Evolutionary conservation across 2,113 vertebrate genomes (phyloP).

Genomic region (Pitta sordida): DNA sequence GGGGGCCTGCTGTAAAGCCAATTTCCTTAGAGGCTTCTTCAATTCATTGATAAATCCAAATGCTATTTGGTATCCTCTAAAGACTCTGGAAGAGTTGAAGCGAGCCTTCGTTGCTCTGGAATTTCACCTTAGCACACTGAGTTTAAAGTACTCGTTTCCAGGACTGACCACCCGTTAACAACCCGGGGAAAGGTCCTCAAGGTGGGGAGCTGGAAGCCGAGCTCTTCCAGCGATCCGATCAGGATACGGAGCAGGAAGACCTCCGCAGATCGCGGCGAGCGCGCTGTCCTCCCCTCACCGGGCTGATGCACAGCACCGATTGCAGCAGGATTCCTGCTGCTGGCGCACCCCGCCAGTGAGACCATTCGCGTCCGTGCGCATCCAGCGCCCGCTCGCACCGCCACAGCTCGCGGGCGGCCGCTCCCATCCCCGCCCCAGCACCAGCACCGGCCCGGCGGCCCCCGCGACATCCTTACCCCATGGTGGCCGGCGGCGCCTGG

Average conservation of each 20-base stretch:
- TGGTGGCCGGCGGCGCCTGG: constrained; percentile 55
- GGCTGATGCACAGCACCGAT: neutral
- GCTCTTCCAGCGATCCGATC: neutral
- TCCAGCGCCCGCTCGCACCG: neutral
- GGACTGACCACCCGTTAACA: neutral
- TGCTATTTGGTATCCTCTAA: neutral
- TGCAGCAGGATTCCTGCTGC: neutral
- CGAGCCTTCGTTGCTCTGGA: neutral
- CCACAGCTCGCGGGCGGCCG: neutral
- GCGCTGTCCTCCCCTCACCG: neutral
- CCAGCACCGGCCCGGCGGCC: neutral
- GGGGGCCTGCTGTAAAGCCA: neutral
- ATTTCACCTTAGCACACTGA: neutral
- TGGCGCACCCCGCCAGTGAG: neutral
- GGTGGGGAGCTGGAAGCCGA: neutral
- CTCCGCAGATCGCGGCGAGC: neutral
- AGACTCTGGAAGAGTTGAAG: neutral
- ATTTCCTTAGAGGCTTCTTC: neutral
- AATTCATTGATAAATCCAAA: neutral
- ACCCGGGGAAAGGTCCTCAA: neutral
- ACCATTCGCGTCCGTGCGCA: neutral
- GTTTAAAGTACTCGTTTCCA: neutral
- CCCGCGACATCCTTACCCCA: constrained; percentile 71
- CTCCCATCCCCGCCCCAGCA: neutral
- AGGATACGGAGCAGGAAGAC: neutral